These are phyloP conservation scores for Philaethria dido DNA, from an alignment of 2,888 invertebrate species.

Conservation along the genomic window DNA sequence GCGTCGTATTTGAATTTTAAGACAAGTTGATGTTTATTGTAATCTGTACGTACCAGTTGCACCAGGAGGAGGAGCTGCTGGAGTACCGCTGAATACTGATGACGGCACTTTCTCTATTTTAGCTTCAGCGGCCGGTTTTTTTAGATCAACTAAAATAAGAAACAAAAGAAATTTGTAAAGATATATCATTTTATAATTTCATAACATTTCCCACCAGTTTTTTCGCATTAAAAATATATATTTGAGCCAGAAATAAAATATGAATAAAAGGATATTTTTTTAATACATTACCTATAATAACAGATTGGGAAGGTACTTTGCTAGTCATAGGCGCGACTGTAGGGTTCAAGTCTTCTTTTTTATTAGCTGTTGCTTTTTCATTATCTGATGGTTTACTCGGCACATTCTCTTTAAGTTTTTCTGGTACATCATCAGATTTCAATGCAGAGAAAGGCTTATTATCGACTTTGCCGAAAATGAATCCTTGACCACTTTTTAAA, in stretches of 20 bases:
- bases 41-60: constrained; percentile 22
- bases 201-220: too few species aligned
- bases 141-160: constrained; percentile 44
- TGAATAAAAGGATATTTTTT: neutral
- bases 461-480: constrained; percentile 50
- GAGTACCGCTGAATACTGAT: constrained; percentile 49
- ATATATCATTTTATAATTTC: too few species aligned
- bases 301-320: constrained; percentile 48
- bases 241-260: too few species aligned
- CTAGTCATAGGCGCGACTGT: constrained; percentile 50
- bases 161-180: neutral
- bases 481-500: constrained; percentile 53
- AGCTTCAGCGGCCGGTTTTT: constrained; percentile 42
- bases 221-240: too few species aligned
- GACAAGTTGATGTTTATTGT: too few species aligned
- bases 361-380: constrained; percentile 17
- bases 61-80: constrained; percentile 45
- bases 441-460: constrained; percentile 51
- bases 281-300: constrained; percentile 46
- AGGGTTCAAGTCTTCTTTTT: constrained; percentile 58
- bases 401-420: constrained; percentile 61
- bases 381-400: constrained; percentile 49
- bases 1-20: too few species aligned
- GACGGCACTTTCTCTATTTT: constrained; percentile 44
- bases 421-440: constrained; percentile 50